Evolutionary conservation across 2,113 vertebrate species (phyloP).

Genomic region (Ammodytes dubius): DNA sequence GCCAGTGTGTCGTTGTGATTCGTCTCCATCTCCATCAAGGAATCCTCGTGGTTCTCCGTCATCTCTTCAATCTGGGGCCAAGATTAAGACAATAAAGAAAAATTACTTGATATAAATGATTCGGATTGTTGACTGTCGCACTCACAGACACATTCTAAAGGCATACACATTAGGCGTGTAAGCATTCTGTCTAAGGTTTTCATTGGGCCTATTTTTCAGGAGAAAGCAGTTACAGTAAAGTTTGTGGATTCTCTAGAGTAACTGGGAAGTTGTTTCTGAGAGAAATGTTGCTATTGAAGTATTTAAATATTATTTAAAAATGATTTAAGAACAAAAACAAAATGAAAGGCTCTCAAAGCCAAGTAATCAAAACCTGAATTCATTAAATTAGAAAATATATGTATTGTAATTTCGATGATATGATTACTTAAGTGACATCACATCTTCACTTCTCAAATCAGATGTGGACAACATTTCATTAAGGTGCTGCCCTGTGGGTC

Average conservation of each 20-base stretch:
- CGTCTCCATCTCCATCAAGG: constrained; percentile 88
- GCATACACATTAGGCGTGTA: too few relatives aligned
- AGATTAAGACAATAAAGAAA: background rate
- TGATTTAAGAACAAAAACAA: background rate
- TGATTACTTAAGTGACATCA: background rate
- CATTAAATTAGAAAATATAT: background rate
- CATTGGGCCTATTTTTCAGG: background rate
- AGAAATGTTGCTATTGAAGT: background rate
- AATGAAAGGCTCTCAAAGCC: background rate
- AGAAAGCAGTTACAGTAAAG: background rate
- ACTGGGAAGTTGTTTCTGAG: background rate
- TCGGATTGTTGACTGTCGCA: background rate
- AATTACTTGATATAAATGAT: background rate
- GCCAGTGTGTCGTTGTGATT: constrained; percentile 85
- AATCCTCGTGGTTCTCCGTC: constrained; percentile 86
- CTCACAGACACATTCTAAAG: too few relatives aligned
- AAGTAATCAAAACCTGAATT: background rate
- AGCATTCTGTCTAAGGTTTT: background rate
- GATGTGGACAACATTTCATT: background rate
- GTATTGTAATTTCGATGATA: background rate
- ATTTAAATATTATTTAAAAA: background rate
- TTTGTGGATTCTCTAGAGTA: background rate
- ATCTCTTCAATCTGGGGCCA: constrained; percentile 90
- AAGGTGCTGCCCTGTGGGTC: too few relatives aligned
- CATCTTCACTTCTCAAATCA: background rate